These are phyloP conservation scores for Rhyacophila brunnea DNA, from an alignment of 1,140 invertebrate species.

Conservation along the genomic window DNA sequence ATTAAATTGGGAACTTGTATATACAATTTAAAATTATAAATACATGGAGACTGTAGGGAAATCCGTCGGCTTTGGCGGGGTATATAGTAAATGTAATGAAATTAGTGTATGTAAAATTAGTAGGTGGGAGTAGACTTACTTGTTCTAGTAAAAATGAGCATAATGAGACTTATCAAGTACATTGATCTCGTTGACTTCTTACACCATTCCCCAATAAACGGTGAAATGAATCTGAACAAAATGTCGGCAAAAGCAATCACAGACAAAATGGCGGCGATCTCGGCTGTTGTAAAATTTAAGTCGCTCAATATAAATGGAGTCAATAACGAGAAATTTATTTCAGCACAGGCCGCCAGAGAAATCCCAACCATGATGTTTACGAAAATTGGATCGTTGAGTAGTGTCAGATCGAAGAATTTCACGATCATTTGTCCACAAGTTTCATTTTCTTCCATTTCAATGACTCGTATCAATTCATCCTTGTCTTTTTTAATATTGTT, in stretches of 20 bases:
- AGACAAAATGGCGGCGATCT: constrained; percentile 63
- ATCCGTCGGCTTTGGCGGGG: too few species aligned
- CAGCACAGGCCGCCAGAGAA: constrained; percentile 65
- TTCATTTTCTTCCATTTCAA: constrained; percentile 4
- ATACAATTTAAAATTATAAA: too few species aligned
- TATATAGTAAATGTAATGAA: too few species aligned
- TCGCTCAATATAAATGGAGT: constrained; percentile 66
- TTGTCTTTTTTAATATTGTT: not conserved
- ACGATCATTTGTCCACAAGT: constrained; percentile 34
- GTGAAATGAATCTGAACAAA: constrained; percentile 57
- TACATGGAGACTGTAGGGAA: too few species aligned
- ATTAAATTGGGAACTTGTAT: too few species aligned
- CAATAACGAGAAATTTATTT: constrained; percentile 66
- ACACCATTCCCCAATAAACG: constrained; percentile 62
- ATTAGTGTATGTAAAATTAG: not conserved
- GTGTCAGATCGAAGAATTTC: constrained; percentile 55
- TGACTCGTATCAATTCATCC: constrained; percentile 2
- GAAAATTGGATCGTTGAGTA: constrained; percentile 58
- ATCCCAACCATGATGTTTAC: constrained; percentile 67
- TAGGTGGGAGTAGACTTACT: constrained; percentile 51
- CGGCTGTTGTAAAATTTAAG: constrained; percentile 51
- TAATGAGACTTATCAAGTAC: constrained; percentile 60
- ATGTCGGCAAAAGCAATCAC: constrained; percentile 58
- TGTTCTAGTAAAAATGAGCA: constrained; percentile 60
- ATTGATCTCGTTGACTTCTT: constrained; percentile 59